Percentiles rank a stretch among this genome's conserved stretches.
Evolutionary conservation across 2,888 invertebrate species (phyloP).

Genomic region (Dolichopus griseipennis): DNA sequence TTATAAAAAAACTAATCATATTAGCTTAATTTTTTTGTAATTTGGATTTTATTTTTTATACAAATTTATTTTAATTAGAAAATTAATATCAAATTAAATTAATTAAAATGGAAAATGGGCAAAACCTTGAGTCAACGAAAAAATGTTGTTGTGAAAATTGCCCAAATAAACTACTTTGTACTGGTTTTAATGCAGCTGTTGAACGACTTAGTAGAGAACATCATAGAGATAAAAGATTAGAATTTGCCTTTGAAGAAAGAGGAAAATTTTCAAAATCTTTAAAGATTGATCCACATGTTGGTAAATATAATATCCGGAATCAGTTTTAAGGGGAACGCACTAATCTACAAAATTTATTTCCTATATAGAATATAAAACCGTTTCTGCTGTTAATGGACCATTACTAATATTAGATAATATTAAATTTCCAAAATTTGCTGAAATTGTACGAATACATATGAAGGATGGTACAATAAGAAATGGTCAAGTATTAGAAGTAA

Average conservation of each 20-base stretch:
- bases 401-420: constrained; percentile 95
- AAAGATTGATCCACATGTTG: not conserved
- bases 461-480: constrained; percentile 87
- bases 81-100: not conserved
- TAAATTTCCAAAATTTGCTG: constrained; percentile 95
- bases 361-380: constrained; percentile 87
- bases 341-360: not conserved
- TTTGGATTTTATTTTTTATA: no score
- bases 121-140: not conserved
- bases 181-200: no score
- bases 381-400: constrained; percentile 95
- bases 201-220: no score
- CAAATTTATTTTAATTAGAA: no score
- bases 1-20: no score
- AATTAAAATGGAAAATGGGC: not conserved
- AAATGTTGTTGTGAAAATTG: no score
- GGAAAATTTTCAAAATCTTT: not conserved
- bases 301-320: not conserved
- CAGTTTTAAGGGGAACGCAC: no score
- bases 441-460: constrained; percentile 86
- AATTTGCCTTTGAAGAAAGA: no score
- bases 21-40: no score
- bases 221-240: no score
- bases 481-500: constrained; percentile 90
- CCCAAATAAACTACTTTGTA: no score